A percentile compares a stretch with the other conserved stretches of the same genome.
Conservation (phyloP, 2,797 vertebrate species). For the Phoeniculus purpureus region DNA sequence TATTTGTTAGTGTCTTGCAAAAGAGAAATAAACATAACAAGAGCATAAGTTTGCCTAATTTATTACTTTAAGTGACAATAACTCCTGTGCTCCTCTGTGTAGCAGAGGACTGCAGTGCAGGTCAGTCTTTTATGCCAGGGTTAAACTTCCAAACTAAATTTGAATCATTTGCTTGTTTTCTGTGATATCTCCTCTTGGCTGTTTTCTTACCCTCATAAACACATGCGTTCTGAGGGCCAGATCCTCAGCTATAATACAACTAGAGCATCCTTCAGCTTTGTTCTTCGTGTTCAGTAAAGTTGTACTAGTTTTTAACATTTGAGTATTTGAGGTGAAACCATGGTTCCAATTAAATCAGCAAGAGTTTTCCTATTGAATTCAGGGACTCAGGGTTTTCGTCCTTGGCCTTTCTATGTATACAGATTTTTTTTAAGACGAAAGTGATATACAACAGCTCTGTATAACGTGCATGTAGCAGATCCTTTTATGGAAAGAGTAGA, state of each 20-base stretch:
- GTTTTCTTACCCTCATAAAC: not conserved
- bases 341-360: constrained; percentile 43
- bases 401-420: constrained; percentile 3
- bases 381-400: not conserved
- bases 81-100: not conserved
- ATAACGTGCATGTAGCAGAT: not conserved
- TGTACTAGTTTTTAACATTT: not conserved
- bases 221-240: not conserved
- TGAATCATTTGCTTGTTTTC: constrained; percentile 34
- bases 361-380: constrained; percentile 16
- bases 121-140: not conserved
- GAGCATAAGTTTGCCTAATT: constrained; percentile 20
- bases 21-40: constrained; percentile 16
- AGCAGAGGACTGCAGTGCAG: not conserved
- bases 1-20: constrained; percentile 53
- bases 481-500: constrained; percentile 66
- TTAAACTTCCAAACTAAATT: constrained; percentile 26
- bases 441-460: constrained; percentile 60
- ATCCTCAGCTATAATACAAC: constrained; percentile 8
- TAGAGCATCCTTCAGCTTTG: constrained; percentile 13
- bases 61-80: constrained; percentile 14
- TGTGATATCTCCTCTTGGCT: constrained; percentile 3
- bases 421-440: not conserved
- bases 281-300: constrained; percentile 15
- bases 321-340: constrained; percentile 18